These are phyloP conservation scores for Arenicola marina DNA, from an alignment of 2,888 invertebrate genomes.

Conservation along the genomic window DNA sequence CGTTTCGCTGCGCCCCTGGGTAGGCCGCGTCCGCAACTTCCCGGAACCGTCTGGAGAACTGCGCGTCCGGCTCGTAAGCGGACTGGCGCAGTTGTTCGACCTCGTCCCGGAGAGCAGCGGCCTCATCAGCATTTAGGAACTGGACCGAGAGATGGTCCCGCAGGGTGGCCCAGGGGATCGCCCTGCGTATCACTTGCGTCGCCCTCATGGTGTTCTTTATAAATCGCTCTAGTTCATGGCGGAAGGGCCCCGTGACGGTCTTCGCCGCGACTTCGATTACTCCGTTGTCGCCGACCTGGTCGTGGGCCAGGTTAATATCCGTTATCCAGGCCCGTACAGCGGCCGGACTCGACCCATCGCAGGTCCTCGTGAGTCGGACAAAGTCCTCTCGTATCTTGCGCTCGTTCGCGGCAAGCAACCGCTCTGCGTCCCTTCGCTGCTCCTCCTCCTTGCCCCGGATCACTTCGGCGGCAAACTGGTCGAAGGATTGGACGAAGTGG, in stretches of 20 bases:
- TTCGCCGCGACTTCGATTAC: not conserved
- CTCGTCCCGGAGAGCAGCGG: not conserved
- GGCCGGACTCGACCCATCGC: not conserved
- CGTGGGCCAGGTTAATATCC: not conserved
- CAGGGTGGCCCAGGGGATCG: not conserved
- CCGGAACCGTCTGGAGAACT: not conserved
- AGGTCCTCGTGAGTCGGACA: constrained; percentile 1
- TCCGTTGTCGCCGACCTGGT: not conserved
- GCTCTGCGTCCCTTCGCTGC: too few species aligned
- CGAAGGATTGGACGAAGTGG: too few species aligned
- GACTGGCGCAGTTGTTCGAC: not conserved
- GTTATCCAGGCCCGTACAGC: not conserved
- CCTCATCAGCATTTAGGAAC: not conserved
- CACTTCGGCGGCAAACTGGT: too few species aligned
- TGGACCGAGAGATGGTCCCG: not conserved
- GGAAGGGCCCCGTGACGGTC: not conserved
- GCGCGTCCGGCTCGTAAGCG: not conserved
- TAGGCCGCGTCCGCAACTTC: constrained; percentile 3
- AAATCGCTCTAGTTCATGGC: not conserved
- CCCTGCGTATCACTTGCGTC: not conserved
- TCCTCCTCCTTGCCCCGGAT: too few species aligned
- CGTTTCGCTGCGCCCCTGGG: not conserved
- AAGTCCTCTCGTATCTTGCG: not conserved
- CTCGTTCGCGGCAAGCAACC: not conserved
- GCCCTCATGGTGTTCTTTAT: not conserved